Conservation (phyloP, 23 tunicate genomes). For the Styela clava region DNA sequence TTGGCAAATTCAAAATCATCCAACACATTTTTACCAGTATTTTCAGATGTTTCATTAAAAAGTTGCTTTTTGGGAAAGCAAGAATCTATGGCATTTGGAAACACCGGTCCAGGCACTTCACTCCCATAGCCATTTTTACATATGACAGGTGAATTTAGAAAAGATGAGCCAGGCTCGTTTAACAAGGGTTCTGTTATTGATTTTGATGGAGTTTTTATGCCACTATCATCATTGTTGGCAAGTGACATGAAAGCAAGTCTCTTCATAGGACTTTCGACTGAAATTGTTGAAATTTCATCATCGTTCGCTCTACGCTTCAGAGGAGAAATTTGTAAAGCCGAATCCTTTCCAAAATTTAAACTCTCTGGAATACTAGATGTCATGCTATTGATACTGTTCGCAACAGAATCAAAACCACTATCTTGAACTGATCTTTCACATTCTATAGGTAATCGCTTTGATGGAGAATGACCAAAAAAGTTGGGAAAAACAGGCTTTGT, state of each 20-base stretch:
- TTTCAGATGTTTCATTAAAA: neutral
- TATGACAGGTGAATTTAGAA: neutral
- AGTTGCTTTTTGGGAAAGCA: neutral
- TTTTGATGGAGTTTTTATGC: neutral
- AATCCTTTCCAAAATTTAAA: neutral
- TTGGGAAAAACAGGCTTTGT: neutral
- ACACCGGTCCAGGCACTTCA: neutral
- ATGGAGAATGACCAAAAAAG: neutral
- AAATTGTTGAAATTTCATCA: neutral
- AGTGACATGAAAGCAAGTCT: slow-evolving; percentile 21
- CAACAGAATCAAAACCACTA: slow-evolving; percentile 15
- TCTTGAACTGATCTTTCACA: neutral
- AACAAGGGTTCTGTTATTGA: neutral
- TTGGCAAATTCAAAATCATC: neutral
- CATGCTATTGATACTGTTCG: neutral
- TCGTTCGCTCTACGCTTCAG: slow-evolving; percentile 7
- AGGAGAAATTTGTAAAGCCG: neutral
- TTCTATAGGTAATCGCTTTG: neutral
- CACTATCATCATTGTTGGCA: neutral
- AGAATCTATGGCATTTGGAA: neutral
- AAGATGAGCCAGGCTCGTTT: neutral
- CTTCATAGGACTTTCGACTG: slow-evolving; percentile 32
- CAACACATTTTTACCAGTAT: neutral
- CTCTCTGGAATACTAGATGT: neutral
- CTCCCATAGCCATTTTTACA: neutral